Base-by-base conservation (phyloP, 2,797 vertebrate species). In the Anguilla anguilla region DNA sequence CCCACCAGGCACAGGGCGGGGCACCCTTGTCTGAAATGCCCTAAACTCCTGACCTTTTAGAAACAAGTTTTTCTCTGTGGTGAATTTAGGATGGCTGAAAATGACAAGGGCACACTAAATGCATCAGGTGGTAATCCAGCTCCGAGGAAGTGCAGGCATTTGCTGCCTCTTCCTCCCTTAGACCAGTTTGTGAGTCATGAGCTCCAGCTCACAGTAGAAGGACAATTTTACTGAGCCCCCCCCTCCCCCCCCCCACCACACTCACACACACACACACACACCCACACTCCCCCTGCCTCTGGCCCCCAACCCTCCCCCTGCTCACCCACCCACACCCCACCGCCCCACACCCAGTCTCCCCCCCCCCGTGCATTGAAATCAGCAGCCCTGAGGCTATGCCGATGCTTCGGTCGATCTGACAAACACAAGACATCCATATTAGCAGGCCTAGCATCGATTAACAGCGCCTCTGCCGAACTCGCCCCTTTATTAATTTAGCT, bases 391-490 rank as follows among this genome's bases (percentile, higher is more conserved):
- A 87, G 86, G 74, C 86, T 79, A 59, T 86, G n/a, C 39, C 13
- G 79, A 25, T 82, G 25, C 59, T 81, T 82, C 35, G 28, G 83
- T 61, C 83, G 28, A 57, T 57, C 83, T 84, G 74, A 61, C 74
- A 79, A 43, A 79, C 74, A 22, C 74, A 46, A 79, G 57, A 81
- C 86, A 82, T 82, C 86, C 86, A 57, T n/a, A 15, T 31, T 82
- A 87, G 86, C 55, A 39, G 74, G 53, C 22, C 61, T 55, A 59
- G 15, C 55, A 82, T 87, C 49, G 86, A 86, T 86, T 81, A 81
- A 11, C 59, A 25, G 53, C 19, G 22, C 77, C 77, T 35, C 77
- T 55, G 53, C n/a, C 5, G 25, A 31, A 83, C 55, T 39, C 57
- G 39, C 13, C 74, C 55, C 39, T 39, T 61, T 61, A 87, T 82